Percentiles rank a stretch among this genome's conserved stretches.
Evolutionary conservation across 2,888 invertebrate species (phyloP).

Genomic region (Rutpela maculata): DNA sequence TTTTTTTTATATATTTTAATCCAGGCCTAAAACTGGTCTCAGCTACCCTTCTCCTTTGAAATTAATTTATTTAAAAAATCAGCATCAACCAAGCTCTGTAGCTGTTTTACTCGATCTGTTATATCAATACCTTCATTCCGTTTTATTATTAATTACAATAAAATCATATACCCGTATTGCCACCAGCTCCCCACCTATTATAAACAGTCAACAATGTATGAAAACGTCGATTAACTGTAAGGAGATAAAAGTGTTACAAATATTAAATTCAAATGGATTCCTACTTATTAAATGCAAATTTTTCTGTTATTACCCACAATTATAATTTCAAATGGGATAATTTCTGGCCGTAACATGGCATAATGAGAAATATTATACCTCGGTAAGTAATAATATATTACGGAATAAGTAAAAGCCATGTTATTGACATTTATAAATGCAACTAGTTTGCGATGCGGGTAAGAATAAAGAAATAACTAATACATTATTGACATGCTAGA

Average conservation of each 20-base stretch:
- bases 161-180: no score
- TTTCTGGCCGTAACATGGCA: conserved; percentile 24
- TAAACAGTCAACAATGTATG: neutral
- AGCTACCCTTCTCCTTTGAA: no score
- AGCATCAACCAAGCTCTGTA: no score
- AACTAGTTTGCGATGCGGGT: conserved; percentile 25
- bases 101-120: no score
- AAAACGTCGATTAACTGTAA: neutral
- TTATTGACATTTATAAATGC: conserved; percentile 28
- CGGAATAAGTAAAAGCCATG: conserved; percentile 11
- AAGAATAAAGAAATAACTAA: conserved; percentile 27
- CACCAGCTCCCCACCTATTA: no score
- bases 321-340: conserved; percentile 16
- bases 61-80: no score
- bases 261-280: neutral
- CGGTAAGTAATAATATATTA: conserved; percentile 27
- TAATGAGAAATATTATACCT: conserved; percentile 27
- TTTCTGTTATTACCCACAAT: conserved; percentile 14
- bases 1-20: no score
- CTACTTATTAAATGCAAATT: neutral
- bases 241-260: neutral
- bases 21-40: no score
- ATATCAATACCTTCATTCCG: no score
- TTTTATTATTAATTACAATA: no score
- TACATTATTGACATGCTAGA: conserved; percentile 51